Base-by-base conservation (phyloP, 2,797 vertebrate species). In the Amniataba percoides region DNA sequence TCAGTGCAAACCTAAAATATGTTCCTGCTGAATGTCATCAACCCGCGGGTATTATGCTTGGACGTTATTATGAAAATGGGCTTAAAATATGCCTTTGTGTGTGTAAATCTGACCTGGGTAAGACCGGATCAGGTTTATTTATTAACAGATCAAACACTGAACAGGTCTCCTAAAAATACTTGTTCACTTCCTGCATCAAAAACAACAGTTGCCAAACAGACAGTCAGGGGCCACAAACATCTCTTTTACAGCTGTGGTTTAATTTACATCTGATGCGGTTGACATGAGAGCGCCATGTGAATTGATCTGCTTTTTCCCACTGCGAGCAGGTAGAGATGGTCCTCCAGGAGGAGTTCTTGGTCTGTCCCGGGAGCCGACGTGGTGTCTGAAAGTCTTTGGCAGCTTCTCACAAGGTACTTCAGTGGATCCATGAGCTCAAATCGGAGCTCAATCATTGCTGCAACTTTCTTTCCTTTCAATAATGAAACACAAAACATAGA, bases 251-350 rank as follows among this genome's bases (percentile, higher is more conserved):
- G 14, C 36, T 42, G 31, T 18, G n/a, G 8, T 40, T 5, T 9
- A 62, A n/a, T 18, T 31, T 6, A 68, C 12, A 19, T 10, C 45
- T 0, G 2, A 13, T 43, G 31, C 51, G 46, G 49, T 57, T 11
- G 53, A 42, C 11, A 53, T 60, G 23, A 12, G n/a, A 25, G 25
- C 48, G 9, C 34, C 7, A 4, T 36, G 25, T 64, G 40, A 65
- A 49, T 0, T n/a, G 27, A 51, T 56, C 19, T 59, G 51, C 19
- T 69, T 40, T 60, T n/a, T 64, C 23, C 23, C 23, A 4, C 19
- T 72, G 31, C 18, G 19, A 65, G 75, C 75, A 71, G 65, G 48
- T 23, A 16, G 23, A 64, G 43, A 46, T 25, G 25, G 12, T 66
- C 23, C 43, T 43, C 25, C 36, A 53, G 65, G 16, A 55, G 49